Conservation (phyloP, 2,113 vertebrate genomes). For the Neoarius graeffei region DNA sequence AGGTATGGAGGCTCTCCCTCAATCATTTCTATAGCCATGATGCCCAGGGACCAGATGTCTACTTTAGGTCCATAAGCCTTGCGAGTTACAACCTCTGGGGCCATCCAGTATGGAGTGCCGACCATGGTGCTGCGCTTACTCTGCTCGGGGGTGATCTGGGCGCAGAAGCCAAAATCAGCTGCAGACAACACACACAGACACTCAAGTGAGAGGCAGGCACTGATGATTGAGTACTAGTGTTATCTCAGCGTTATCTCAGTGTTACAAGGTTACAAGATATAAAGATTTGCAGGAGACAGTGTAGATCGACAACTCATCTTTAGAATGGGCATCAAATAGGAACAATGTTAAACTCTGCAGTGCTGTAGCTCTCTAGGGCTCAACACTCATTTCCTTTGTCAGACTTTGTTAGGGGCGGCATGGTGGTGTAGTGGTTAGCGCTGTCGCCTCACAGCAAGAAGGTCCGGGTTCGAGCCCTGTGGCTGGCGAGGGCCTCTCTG, state of each 20-base stretch:
- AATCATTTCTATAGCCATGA: constrained; percentile 97
- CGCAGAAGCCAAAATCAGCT: constrained; percentile 98
- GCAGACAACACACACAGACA: constrained; percentile 31
- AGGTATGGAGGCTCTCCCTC: constrained; percentile 96
- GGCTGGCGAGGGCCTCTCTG: too few relatives aligned
- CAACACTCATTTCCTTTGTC: not conserved
- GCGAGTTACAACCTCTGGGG: constrained; percentile 71
- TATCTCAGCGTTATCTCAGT: not conserved
- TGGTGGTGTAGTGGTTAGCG: too few relatives aligned
- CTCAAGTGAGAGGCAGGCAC: not conserved
- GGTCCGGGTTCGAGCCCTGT: too few relatives aligned
- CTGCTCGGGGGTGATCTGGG: constrained; percentile 97
- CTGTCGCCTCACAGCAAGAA: too few relatives aligned
- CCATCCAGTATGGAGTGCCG: constrained; percentile 98
- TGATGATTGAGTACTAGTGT: not conserved
- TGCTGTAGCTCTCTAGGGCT: not conserved
- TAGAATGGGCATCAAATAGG: not conserved
- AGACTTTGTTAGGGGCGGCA: too few relatives aligned
- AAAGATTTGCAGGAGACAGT: not conserved
- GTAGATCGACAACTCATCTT: not conserved
- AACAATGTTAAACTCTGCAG: not conserved
- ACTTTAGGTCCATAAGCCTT: constrained; percentile 97
- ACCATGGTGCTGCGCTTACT: constrained; percentile 99
- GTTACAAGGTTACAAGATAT: too few relatives aligned
- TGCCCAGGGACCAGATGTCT: constrained; percentile 74